phyloP scores from a whole-genome alignment of 2,888 invertebrate genomes.

The Watsonalla binaria region DNA sequence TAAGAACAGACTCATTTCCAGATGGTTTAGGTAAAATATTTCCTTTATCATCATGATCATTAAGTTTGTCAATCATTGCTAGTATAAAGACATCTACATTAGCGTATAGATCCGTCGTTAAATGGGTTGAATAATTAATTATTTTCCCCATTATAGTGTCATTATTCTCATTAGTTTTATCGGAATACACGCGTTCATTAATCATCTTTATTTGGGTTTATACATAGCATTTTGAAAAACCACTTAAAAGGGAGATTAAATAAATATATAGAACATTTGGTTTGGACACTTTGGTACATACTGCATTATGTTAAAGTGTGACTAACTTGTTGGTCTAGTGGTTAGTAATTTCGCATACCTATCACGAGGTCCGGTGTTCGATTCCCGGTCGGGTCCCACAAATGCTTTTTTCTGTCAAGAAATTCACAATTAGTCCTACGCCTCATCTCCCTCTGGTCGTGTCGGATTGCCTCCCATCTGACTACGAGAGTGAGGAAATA shows the following conservation, averaged over 20 bases:
- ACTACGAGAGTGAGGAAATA: no score
- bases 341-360: no score
- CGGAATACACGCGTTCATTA: slow-evolving; percentile 7
- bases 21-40: slow-evolving; percentile 74
- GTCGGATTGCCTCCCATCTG: no score
- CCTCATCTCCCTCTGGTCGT: no score
- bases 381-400: no score
- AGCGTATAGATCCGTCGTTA: background rate
- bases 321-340: no score
- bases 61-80: background rate
- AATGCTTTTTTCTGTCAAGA: no score
- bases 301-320: no score
- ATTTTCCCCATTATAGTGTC: background rate
- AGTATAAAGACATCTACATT: background rate
- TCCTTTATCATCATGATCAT: slow-evolving; percentile 3
- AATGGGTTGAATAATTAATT: background rate
- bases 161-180: background rate
- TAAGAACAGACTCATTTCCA: slow-evolving; percentile 65
- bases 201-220: slow-evolving; percentile 25
- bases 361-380: no score
- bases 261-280: no score
- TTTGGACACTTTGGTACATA: no score
- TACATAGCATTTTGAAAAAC: slow-evolving; percentile 3
- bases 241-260: background rate
- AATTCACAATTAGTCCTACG: no score